These are phyloP conservation scores for Labrus mixtus DNA, from an alignment of 2,113 vertebrate genomes.

Conservation along the genomic window DNA sequence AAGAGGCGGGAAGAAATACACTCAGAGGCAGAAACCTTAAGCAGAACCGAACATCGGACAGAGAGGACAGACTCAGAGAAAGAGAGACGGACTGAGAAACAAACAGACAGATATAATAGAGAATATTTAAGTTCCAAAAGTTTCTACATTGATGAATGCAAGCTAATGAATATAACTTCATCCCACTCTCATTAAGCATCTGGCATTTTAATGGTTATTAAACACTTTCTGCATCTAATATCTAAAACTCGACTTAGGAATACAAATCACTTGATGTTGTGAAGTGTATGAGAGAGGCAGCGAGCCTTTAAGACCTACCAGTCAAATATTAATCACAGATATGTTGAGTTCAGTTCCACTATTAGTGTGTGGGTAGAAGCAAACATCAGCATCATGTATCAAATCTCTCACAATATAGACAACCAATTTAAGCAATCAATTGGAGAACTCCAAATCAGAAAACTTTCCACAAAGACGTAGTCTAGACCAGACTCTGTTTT, in stretches of 20 bases:
- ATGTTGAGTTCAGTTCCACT: neutral
- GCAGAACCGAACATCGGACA: neutral
- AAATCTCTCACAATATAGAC: no score
- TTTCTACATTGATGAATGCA: neutral
- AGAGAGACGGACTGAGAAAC: no score
- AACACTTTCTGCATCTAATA: slow-evolving; percentile 16
- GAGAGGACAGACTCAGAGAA: no score
- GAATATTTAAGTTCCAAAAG: neutral
- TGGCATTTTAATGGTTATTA: slow-evolving; percentile 35
- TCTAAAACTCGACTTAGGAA: slow-evolving; percentile 21
- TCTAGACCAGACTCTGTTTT: neutral
- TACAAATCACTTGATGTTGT: slow-evolving; percentile 30
- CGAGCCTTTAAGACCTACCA: neutral
- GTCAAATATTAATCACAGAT: slow-evolving; percentile 40
- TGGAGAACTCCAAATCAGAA: no score
- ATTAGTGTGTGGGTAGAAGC: no score
- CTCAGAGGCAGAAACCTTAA: neutral
- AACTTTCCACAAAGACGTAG: neutral
- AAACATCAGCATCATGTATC: neutral
- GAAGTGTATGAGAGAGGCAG: no score
- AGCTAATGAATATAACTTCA: slow-evolving; percentile 34
- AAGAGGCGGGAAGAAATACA: neutral
- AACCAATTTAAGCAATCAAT: neutral
- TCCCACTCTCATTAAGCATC: neutral
- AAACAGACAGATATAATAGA: neutral